Evolutionary conservation across 2,797 vertebrate species (phyloP).

Genomic region (Threskiornis aethiopicus): DNA sequence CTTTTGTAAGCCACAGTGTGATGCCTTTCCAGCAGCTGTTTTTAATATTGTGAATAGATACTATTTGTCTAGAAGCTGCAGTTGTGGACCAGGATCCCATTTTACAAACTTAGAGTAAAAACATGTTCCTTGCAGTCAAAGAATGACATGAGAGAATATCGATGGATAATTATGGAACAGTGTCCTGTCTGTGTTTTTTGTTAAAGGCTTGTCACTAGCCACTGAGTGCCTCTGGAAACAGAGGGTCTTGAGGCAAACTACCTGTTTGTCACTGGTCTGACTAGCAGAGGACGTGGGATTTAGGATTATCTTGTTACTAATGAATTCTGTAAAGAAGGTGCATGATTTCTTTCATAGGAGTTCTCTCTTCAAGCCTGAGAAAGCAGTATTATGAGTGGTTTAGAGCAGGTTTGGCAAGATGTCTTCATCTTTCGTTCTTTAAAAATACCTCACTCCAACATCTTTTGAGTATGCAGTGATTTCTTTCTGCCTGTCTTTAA

Average conservation of each 20-base stretch:
- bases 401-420: not conserved
- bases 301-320: not conserved
- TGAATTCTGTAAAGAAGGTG: not conserved
- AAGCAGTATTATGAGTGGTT: not conserved
- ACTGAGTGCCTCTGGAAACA: not conserved
- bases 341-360: not conserved
- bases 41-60: slow-evolving; percentile 44
- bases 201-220: not conserved
- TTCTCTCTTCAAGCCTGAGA: not conserved
- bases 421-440: not conserved
- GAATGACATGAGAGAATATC: not conserved
- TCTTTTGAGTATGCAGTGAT: not conserved
- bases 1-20: slow-evolving; percentile 46
- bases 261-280: not conserved
- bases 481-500: not conserved
- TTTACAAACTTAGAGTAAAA: slow-evolving; percentile 2
- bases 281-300: not conserved
- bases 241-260: not conserved
- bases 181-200: not conserved
- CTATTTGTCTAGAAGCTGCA: slow-evolving; percentile 42
- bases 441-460: not conserved
- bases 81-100: not conserved
- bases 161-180: not conserved
- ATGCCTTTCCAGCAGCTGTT: slow-evolving; percentile 41
- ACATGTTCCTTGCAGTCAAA: not conserved